Evolutionary conservation across 1,140 invertebrate species (phyloP).

Genomic region (Subanguina moxae): DNA sequence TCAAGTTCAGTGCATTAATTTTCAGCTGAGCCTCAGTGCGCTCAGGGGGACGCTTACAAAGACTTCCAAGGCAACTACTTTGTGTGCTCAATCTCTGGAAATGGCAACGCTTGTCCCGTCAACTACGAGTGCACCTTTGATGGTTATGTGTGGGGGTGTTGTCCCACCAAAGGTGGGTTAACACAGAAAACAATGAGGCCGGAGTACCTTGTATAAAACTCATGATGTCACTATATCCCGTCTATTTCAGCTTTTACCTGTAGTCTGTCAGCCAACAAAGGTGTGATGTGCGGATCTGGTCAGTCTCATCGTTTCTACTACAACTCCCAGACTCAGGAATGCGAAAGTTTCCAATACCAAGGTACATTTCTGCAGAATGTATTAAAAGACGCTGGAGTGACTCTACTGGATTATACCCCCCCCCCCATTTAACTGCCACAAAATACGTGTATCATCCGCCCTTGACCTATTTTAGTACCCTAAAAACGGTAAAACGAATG

Average conservation of each 20-base stretch:
- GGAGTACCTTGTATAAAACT: background rate
- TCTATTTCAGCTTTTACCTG: conserved; percentile 52
- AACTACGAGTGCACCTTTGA: conserved; percentile 58
- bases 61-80: conserved; percentile 59
- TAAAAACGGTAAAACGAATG: no score
- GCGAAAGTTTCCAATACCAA: conserved; percentile 57
- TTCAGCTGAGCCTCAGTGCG: conserved; percentile 57
- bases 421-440: no score
- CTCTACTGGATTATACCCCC: no score
- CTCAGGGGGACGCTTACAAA: conserved; percentile 58
- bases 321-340: conserved; percentile 58
- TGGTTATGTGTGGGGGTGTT: conserved; percentile 59
- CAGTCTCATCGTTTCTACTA: conserved; percentile 58
- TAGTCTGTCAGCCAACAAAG: conserved; percentile 56
- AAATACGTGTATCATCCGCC: no score
- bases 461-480: no score
- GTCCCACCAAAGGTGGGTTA: conserved; percentile 51
- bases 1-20: conserved; percentile 21
- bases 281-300: conserved; percentile 56
- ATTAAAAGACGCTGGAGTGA: no score
- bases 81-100: conserved; percentile 56
- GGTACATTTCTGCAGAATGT: conserved; percentile 39
- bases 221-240: background rate
- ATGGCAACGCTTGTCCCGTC: conserved; percentile 53
- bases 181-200: no score